A percentile compares a stretch with the other conserved stretches of the same genome.
These are phyloP conservation scores for Mylabris phalerata DNA, from an alignment of 1,140 invertebrate species.

Conservation along the genomic window DNA sequence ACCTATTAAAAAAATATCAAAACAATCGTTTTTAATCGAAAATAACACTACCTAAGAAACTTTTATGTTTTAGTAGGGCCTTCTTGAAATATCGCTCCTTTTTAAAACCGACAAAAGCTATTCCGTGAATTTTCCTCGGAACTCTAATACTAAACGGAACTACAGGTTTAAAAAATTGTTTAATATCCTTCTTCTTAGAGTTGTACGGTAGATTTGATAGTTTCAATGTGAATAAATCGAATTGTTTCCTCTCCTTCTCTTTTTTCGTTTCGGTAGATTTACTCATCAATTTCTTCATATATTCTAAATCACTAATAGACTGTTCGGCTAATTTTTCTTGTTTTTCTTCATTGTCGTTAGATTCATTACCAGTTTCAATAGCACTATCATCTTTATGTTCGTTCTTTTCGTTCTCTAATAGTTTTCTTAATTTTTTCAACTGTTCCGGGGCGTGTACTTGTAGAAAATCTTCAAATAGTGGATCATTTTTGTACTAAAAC, in stretches of 20 bases:
- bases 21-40: neutral
- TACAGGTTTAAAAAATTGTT: constrained; percentile 77
- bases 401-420: constrained; percentile 30
- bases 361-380: constrained; percentile 28
- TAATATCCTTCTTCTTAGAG: constrained; percentile 72
- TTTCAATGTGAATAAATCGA: constrained; percentile 53
- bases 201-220: constrained; percentile 60
- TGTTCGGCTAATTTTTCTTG: constrained; percentile 53
- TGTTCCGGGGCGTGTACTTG: constrained; percentile 64
- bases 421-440: constrained; percentile 39
- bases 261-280: constrained; percentile 32
- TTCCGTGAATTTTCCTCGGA: constrained; percentile 69
- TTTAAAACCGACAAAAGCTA: constrained; percentile 86
- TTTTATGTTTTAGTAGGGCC: constrained; percentile 78
- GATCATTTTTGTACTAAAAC: constrained; percentile 77
- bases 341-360: constrained; percentile 24
- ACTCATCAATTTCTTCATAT: constrained; percentile 46
- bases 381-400: constrained; percentile 29
- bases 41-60: constrained; percentile 61
- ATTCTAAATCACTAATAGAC: constrained; percentile 62
- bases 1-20: constrained; percentile 40
- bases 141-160: constrained; percentile 72
- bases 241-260: constrained; percentile 36
- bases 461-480: constrained; percentile 82
- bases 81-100: constrained; percentile 74